These are phyloP conservation scores for Halictus quadricinctus DNA, from an alignment of 2,888 invertebrate species.

Conservation along the genomic window DNA sequence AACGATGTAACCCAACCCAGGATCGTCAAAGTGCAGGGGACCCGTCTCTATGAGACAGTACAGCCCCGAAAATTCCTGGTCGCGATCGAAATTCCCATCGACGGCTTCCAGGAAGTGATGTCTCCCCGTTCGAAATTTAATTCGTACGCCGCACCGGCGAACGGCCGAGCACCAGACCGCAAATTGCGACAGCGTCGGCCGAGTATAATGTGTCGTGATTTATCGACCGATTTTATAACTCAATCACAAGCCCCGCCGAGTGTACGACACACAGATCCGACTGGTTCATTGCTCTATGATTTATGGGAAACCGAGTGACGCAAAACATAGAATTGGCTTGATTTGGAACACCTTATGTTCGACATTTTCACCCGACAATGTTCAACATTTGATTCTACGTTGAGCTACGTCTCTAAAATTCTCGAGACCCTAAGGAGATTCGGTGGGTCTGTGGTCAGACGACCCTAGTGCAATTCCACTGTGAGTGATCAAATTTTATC, in stretches of 20 bases:
- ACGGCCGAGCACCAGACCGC: conserved; percentile 23
- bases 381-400: not conserved
- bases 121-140: conserved; percentile 52
- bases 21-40: conserved; percentile 42
- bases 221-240: not conserved
- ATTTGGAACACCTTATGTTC: no score
- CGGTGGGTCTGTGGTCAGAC: not conserved
- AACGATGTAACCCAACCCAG: conserved; percentile 63
- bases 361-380: no score
- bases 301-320: not conserved
- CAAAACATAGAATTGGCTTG: not conserved
- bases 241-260: not conserved
- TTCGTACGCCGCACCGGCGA: conserved; percentile 12
- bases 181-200: conserved; percentile 44
- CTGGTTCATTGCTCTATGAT: conserved; percentile 3
- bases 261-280: not conserved
- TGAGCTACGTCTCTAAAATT: not conserved
- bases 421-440: not conserved
- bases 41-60: conserved; percentile 45
- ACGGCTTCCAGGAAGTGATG: conserved; percentile 61
- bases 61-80: conserved; percentile 60
- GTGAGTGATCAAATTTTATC: no score
- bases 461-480: not conserved
- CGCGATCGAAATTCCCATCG: conserved; percentile 50
- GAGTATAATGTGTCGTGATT: conserved; percentile 1